phyloP scores from a whole-genome alignment of 2,797 vertebrate species.

The Odontamblyopus lacepedii region DNA sequence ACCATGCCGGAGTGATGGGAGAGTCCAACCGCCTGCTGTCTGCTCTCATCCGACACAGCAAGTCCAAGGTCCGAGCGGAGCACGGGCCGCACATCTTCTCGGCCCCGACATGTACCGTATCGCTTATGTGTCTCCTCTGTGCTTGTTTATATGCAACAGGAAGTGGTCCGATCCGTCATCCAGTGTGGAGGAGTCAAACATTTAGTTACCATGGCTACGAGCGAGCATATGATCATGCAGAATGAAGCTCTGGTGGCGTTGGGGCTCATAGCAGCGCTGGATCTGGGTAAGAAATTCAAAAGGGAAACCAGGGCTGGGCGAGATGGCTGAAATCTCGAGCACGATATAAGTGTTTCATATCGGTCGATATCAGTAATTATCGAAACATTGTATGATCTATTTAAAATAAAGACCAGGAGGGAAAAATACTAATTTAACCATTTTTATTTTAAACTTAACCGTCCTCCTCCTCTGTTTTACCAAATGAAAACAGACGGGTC shows the following conservation, averaged over 20 bases:
- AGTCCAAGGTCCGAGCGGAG: constrained; percentile 85
- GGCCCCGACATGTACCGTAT: not conserved
- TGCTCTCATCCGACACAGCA: constrained; percentile 97
- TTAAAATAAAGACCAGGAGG: too few relatives aligned
- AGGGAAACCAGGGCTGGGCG: not conserved
- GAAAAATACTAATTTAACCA: too few relatives aligned
- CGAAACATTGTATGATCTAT: too few relatives aligned
- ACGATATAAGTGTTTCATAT: too few relatives aligned
- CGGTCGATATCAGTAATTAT: too few relatives aligned
- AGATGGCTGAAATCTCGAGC: too few relatives aligned
- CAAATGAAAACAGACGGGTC: too few relatives aligned
- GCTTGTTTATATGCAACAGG: constrained; percentile 70
- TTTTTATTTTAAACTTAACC: too few relatives aligned
- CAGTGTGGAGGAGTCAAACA: constrained; percentile 94
- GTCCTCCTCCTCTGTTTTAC: too few relatives aligned
- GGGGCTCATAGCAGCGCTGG: constrained; percentile 92
- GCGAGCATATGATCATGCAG: constrained; percentile 99
- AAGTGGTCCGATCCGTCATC: constrained; percentile 92
- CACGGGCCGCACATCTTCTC: not conserved
- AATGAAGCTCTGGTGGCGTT: constrained; percentile 96
- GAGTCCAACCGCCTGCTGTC: constrained; percentile 97
- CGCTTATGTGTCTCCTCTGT: not conserved
- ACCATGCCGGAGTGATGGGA: constrained; percentile 98
- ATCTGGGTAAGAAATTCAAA: constrained; percentile 83
- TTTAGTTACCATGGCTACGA: constrained; percentile 97